These are phyloP conservation scores for Nomada fucata DNA, from an alignment of 2,888 invertebrate species.

Conservation along the genomic window DNA sequence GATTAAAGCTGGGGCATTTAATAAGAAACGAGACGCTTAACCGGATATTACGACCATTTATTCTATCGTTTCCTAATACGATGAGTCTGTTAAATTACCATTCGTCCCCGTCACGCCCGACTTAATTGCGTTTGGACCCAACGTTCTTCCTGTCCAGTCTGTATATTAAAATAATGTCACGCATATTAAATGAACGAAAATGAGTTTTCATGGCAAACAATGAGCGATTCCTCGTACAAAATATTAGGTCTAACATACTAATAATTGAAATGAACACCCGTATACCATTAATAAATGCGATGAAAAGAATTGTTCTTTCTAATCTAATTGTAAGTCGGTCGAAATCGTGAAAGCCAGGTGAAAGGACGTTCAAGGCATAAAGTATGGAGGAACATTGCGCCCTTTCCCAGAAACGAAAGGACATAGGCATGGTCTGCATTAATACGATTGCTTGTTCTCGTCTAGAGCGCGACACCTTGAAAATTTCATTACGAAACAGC, in stretches of 20 bases:
- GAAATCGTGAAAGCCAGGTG: too few relatives aligned
- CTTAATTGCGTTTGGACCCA: neutral
- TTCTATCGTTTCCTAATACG: constrained; percentile 6
- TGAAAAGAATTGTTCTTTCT: too few relatives aligned
- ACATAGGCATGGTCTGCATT: neutral
- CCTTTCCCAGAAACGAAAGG: neutral
- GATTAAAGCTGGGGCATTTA: constrained; percentile 35
- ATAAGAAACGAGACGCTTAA: constrained; percentile 25
- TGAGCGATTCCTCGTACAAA: too few relatives aligned
- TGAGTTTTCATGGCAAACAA: too few relatives aligned
- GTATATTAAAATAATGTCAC: neutral
- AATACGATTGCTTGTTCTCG: neutral
- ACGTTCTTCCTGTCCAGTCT: neutral
- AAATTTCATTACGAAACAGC: constrained; percentile 29
- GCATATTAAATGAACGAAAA: too few relatives aligned
- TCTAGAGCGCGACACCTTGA: neutral
- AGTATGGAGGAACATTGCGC: too few relatives aligned
- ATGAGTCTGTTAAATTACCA: neutral
- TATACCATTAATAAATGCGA: too few relatives aligned
- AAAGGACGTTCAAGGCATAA: too few relatives aligned
- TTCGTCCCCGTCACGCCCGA: neutral
- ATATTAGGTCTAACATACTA: too few relatives aligned
- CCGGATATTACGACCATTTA: constrained; percentile 22
- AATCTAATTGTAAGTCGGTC: too few relatives aligned
- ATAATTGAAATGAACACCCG: too few relatives aligned